Percentiles rank a stretch among this genome's conserved stretches.
Conservation (phyloP, 1,140 invertebrate species). For the Drosophila truncata region DNA sequence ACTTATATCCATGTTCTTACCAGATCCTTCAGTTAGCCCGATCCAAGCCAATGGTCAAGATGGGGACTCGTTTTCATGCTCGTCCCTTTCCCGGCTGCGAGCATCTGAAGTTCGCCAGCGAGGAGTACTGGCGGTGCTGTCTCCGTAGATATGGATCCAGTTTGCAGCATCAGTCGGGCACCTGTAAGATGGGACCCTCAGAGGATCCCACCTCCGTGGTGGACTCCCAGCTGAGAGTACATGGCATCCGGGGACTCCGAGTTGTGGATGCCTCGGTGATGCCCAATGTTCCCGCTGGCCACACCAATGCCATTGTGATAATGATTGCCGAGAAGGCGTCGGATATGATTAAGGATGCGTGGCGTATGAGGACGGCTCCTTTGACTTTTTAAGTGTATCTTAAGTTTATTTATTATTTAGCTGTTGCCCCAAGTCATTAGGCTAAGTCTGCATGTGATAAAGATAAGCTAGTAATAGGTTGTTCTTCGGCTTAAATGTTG, state of each 20-base stretch:
- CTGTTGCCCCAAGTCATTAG: conserved; percentile 36
- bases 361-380: conserved; percentile 75
- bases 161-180: conserved; percentile 91
- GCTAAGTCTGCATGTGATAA: conserved; percentile 56
- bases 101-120: conserved; percentile 87
- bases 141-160: conserved; percentile 89
- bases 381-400: conserved; percentile 3
- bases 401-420: conserved; percentile 61
- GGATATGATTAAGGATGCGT: conserved; percentile 88
- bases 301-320: conserved; percentile 88
- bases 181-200: conserved; percentile 92
- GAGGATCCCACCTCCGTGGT: conserved; percentile 90
- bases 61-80: conserved; percentile 88
- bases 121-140: conserved; percentile 92
- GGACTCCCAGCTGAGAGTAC: conserved; percentile 89
- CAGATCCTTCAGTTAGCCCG: conserved; percentile 88
- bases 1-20: background rate
- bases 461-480: conserved; percentile 16
- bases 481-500: background rate
- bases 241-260: conserved; percentile 89
- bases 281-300: conserved; percentile 88
- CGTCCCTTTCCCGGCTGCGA: conserved; percentile 90
- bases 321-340: conserved; percentile 89
- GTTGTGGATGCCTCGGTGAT: conserved; percentile 92
- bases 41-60: conserved; percentile 88